Percentiles rank a stretch among this genome's conserved stretches.
Conservation (phyloP, 2,888 invertebrate species). For the Kuschelorhynchus macadamiae region DNA sequence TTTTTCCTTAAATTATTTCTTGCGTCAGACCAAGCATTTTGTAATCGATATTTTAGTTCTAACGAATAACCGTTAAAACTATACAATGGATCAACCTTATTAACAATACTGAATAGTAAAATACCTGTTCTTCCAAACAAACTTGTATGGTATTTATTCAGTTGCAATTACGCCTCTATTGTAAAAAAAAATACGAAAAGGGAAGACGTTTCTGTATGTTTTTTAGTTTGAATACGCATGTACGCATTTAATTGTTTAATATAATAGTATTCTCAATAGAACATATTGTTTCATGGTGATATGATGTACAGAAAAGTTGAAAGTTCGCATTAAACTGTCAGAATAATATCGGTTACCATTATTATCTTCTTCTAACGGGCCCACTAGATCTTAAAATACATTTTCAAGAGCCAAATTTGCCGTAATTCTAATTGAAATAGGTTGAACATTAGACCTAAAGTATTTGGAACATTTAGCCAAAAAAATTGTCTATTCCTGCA, state of each 20-base stretch:
- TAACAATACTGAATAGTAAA: conserved; percentile 13
- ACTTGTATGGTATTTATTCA: neutral
- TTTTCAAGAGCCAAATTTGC: conserved; percentile 48
- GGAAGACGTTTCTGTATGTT: no score
- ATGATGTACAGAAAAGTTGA: conserved; percentile 40
- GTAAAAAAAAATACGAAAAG: neutral
- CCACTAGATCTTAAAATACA: conserved; percentile 38
- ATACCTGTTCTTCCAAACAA: conserved; percentile 1
- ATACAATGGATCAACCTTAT: conserved; percentile 36
- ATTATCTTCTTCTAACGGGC: conserved; percentile 17
- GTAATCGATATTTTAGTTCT: conserved; percentile 44
- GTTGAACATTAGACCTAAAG: conserved; percentile 8
- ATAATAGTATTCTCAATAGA: conserved; percentile 42
- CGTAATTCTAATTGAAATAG: conserved; percentile 41
- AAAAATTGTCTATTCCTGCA: conserved; percentile 49
- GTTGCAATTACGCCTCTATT: neutral
- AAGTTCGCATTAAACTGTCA: conserved; percentile 30
- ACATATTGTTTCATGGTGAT: conserved; percentile 42
- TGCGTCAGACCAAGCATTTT: conserved; percentile 15
- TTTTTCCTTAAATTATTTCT: conserved; percentile 8
- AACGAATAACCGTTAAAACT: conserved; percentile 46
- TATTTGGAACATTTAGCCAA: conserved; percentile 45
- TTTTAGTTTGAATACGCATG: neutral
- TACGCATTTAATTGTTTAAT: conserved; percentile 8
- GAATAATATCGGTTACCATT: conserved; percentile 26